Evolutionary conservation across 2,888 invertebrate genomes (phyloP).

Genomic region (Serripes groenlandicus): DNA sequence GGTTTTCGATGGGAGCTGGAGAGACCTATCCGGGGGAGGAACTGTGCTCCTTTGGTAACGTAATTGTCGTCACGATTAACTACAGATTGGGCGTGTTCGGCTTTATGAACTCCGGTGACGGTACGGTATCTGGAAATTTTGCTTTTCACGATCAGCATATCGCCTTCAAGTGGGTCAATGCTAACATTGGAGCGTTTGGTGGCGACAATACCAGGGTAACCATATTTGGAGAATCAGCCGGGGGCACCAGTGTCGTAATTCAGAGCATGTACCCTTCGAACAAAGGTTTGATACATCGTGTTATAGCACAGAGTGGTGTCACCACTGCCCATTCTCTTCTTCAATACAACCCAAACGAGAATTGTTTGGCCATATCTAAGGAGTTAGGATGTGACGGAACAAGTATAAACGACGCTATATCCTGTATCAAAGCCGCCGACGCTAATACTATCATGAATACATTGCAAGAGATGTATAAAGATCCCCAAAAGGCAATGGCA

Average conservation of each 20-base stretch:
- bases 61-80: conserved; percentile 59
- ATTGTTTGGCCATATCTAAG: neutral
- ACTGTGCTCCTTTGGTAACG: conserved; percentile 38
- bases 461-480: neutral
- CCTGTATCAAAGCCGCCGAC: neutral
- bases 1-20: conserved; percentile 30
- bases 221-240: conserved; percentile 73
- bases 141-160: conserved; percentile 71
- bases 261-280: conserved; percentile 55
- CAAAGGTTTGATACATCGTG: conserved; percentile 53
- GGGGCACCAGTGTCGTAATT: conserved; percentile 58
- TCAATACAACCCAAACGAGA: neutral
- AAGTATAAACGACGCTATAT: neutral
- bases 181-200: conserved; percentile 63
- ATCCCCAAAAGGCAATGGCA: neutral
- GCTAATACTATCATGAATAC: neutral
- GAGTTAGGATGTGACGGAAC: neutral
- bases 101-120: conserved; percentile 64
- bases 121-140: conserved; percentile 65
- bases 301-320: conserved; percentile 54
- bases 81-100: conserved; percentile 64
- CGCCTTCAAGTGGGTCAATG: conserved; percentile 69
- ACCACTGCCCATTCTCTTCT: neutral
- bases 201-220: conserved; percentile 65
- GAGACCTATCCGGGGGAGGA: conserved; percentile 12